Evolutionary conservation across 2,888 invertebrate genomes (phyloP).

Genomic region (Acheta domesticus): DNA sequence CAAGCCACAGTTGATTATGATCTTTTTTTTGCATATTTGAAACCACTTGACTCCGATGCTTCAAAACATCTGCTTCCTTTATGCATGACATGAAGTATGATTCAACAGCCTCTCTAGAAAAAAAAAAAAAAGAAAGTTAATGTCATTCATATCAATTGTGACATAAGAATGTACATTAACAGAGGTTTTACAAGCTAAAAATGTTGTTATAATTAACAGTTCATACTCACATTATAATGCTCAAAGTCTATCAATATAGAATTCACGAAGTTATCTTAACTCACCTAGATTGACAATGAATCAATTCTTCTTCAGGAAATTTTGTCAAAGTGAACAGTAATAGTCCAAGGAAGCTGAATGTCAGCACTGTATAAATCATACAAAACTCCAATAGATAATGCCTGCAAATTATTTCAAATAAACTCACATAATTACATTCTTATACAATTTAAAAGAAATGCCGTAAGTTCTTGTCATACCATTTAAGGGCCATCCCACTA

Average conservation of each 20-base stretch:
- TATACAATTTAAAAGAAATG: background rate
- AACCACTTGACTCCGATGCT: constrained; percentile 86
- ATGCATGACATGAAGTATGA: constrained; percentile 92
- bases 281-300: constrained; percentile 81
- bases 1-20: constrained; percentile 93
- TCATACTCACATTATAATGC: background rate
- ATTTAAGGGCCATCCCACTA: constrained; percentile 86
- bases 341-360: constrained; percentile 81
- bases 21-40: constrained; percentile 94
- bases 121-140: background rate
- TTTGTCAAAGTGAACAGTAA: constrained; percentile 93
- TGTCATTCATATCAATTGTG: too few species aligned
- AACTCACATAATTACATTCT: background rate
- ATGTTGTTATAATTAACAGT: too few species aligned
- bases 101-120: constrained; percentile 80
- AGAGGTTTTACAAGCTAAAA: too few species aligned
- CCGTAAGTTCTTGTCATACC: constrained; percentile 49
- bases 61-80: constrained; percentile 97
- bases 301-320: constrained; percentile 85
- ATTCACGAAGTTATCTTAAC: constrained; percentile 33
- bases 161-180: too few species aligned
- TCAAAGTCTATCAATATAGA: too few species aligned
- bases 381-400: constrained; percentile 75
- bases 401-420: constrained; percentile 44
- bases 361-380: constrained; percentile 77